phyloP scores from a whole-genome alignment of 1,140 invertebrate species.

The Musca vetustissima region DNA sequence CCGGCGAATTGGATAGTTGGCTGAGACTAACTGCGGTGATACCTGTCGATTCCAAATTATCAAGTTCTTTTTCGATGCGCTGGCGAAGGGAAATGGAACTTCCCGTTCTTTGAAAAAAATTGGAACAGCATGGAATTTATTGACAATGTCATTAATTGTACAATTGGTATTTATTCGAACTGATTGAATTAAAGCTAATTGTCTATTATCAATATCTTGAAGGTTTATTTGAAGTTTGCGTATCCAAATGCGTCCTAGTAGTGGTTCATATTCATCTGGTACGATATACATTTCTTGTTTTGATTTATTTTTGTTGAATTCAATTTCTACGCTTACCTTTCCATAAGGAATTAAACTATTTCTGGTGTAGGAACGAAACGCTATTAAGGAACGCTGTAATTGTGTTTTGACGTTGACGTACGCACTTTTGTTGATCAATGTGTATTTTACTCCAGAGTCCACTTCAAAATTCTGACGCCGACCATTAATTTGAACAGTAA shows the following conservation, averaged over 20 bases:
- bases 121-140: slow-evolving; percentile 5
- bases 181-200: not conserved
- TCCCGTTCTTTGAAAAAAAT: slow-evolving; percentile 15
- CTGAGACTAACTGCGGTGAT: not conserved
- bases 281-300: slow-evolving; percentile 13
- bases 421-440: not conserved
- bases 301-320: not conserved
- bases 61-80: not conserved
- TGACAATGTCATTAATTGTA: not conserved
- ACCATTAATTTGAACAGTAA: not conserved
- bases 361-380: not conserved
- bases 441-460: not conserved
- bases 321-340: not conserved
- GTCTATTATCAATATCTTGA: not conserved
- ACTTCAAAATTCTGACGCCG: not conserved
- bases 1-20: slow-evolving; percentile 39
- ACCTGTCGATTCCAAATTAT: not conserved
- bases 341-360: not conserved
- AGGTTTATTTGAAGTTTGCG: not conserved
- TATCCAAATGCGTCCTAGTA: slow-evolving; percentile 5
- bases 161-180: too few species aligned
- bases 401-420: not conserved
- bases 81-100: not conserved
- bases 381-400: not conserved
- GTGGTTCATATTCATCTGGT: not conserved